A percentile compares a stretch with the other conserved stretches of the same genome.
phyloP scores from a whole-genome alignment of 2,888 invertebrate species.

The Enchytraeus crypticus region DNA sequence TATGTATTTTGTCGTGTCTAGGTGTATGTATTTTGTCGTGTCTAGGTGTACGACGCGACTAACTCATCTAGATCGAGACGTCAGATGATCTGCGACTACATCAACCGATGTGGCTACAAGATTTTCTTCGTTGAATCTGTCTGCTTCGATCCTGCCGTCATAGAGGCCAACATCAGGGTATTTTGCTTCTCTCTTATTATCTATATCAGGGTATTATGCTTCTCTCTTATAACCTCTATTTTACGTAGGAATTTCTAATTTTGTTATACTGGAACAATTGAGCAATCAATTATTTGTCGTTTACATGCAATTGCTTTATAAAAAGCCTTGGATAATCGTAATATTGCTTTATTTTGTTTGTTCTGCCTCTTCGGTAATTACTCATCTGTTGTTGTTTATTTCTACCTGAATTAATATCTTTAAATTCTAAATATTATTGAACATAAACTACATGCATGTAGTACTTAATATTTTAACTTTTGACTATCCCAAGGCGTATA shows the following conservation, averaged over 20 bases:
- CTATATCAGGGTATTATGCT: neutral
- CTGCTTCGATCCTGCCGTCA: slow-evolving; percentile 88
- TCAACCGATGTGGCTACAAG: slow-evolving; percentile 82
- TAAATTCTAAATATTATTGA: no score
- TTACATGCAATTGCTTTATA: no score
- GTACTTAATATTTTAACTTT: no score
- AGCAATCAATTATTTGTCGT: neutral
- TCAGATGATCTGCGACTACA: slow-evolving; percentile 62
- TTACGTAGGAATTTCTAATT: neutral
- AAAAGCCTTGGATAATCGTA: no score
- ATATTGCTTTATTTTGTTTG: no score
- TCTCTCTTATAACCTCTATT: neutral
- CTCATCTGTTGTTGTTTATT: no score
- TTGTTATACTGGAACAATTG: neutral
- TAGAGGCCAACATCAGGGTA: slow-evolving; percentile 91
- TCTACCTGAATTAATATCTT: no score
- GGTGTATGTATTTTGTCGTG: neutral
- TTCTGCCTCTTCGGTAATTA: no score
- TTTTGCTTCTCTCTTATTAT: neutral
- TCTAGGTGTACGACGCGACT: slow-evolving; percentile 90
- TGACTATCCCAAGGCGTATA: no score
- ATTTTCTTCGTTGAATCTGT: slow-evolving; percentile 96
- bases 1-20: no score
- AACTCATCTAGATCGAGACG: slow-evolving; percentile 89
- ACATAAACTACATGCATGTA: no score